Base-by-base conservation (phyloP, 2,113 vertebrate genomes). In the Prionailurus bengalensis region DNA sequence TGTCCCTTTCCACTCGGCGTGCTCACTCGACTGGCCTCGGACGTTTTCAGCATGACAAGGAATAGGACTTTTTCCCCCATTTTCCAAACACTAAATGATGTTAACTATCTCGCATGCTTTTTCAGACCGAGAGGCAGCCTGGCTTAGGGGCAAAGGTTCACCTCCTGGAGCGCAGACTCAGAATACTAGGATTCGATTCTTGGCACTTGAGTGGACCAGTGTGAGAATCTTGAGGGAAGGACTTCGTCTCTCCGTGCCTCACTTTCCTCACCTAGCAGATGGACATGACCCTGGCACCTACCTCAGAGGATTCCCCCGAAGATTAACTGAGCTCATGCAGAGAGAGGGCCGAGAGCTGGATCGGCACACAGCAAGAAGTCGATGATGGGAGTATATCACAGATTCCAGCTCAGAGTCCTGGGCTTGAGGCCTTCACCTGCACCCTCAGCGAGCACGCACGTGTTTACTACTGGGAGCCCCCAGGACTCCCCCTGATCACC, bases 291-390 rank as follows among this genome's bases (percentile, higher is more conserved):
- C 17, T 9, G 25, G 25, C 13, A 17, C 73, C 83, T 3, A 36
- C 48, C 19, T 19, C 36, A 6, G 0, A 19, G 61, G 89, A 25
- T 9, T 29, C 63, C 51, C 29, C 10, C 2, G 0, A 6, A 31
- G 48, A 45, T 33, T 29, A 27, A 27, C 53, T 33, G 81, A 68
- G 61, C 15, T 80, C 21, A 3, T 33, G n/a, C 29, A 12, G 0
- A 1, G 5, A 3, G 7, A 25, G 27, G 73, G 31, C 68, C 29
- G 27, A 39, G 58, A 36, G n/a, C 61, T 48, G 39, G 27, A 19
- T 0, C 0, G 29, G 42, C 53, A 12, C n/a, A 31, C 0, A 14
- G 71, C 29, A 48, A 45, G 25, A 23, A 14, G 55, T 16, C 0
- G 4, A 10, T 3, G 16, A 14, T 5, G 5, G 11, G 13, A 23